Evolutionary conservation across 2,797 vertebrate species (phyloP), one percentile per base, ranked within the genome.

Genomic region (Astyanax mexicanus): DNA sequence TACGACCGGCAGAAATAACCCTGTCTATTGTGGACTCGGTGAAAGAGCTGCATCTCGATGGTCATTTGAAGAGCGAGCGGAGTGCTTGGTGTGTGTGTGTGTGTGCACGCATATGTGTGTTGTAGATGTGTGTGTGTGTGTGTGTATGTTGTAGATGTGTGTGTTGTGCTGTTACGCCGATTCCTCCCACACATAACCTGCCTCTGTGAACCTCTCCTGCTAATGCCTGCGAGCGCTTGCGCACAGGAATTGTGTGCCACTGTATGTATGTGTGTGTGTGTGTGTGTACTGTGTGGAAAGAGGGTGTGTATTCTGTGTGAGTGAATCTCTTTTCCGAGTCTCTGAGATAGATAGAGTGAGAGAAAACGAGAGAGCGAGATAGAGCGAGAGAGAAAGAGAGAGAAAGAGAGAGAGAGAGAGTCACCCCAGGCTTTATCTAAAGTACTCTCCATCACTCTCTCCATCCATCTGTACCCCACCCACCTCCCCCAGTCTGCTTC

Each of bases 121-220:
- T n/a, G n/a, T n/a, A n/a, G n/a, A n/a, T 32, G 29, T 32, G 29
- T 32, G 29, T 32, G 29, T 32, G 29, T 29, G 11, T 32, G 73
- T 68, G 64, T 27, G 65, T 80, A 73, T 71, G 73, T 45, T n/a
- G n/a, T n/a, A n/a, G n/a, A 2, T 42, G 61, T 47, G 12, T 17
- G 29, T 47, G 65, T 67, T 62, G 45, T 29, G 49, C 32, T 17
- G 75, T 80, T 86, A 82, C 67, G 54, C 78, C 23, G 83, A 82
- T 82, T 84, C 87, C 83, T 88, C 87, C 88, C 86, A 88, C 88
- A 85, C 88, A 71, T 72, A 83, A 84, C 83, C 83, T 85, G 72
- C 40, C 77, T 87, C 85, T 80, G 79, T 84, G 81, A 88, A 84
- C 83, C 85, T 80, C 81, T 83, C 78, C 80, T 78, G 79, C 35